Percentiles rank a stretch among this genome's conserved stretches.
phyloP scores from a whole-genome alignment of 2,888 invertebrate genomes.

The Steinernema hermaphroditum region DNA sequence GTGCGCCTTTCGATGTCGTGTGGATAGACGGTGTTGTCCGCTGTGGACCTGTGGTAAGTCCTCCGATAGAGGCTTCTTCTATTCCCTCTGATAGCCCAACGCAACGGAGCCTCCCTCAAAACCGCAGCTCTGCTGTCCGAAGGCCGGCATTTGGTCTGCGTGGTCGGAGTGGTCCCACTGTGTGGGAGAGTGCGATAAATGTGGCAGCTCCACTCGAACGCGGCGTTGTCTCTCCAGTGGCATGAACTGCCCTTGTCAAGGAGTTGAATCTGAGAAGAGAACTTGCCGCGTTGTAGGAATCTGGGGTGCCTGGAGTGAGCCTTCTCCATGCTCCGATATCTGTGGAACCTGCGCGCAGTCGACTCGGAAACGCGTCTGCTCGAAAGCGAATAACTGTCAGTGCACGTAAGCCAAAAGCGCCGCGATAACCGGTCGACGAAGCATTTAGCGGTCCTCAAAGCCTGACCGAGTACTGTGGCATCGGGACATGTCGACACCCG shows the following conservation, averaged over 20 bases:
- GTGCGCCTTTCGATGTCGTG: not conserved
- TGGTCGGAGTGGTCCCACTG: slow-evolving; percentile 32
- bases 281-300: slow-evolving; percentile 27
- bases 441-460: slow-evolving; percentile 3
- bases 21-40: not conserved
- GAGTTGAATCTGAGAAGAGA: not conserved
- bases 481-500: slow-evolving; percentile 34
- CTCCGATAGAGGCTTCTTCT: not conserved
- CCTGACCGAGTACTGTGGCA: slow-evolving; percentile 33
- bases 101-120: not conserved
- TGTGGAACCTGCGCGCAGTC: not conserved
- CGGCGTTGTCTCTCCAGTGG: not conserved
- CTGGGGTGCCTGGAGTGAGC: slow-evolving; percentile 34
- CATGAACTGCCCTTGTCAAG: slow-evolving; percentile 20
- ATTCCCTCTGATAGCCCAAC: not conserved
- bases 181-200: slow-evolving; percentile 33
- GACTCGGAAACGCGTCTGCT: not conserved
- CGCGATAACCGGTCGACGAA: not conserved
- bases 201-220: slow-evolving; percentile 6
- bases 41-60: not conserved
- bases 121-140: not conserved
- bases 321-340: not conserved
- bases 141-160: slow-evolving; percentile 32
- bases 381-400: not conserved
- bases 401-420: not conserved